Percentiles rank a stretch among this genome's conserved stretches.
phyloP scores from a whole-genome alignment of 2,113 vertebrate species.

The Machaerirhynchus nigripectus region DNA sequence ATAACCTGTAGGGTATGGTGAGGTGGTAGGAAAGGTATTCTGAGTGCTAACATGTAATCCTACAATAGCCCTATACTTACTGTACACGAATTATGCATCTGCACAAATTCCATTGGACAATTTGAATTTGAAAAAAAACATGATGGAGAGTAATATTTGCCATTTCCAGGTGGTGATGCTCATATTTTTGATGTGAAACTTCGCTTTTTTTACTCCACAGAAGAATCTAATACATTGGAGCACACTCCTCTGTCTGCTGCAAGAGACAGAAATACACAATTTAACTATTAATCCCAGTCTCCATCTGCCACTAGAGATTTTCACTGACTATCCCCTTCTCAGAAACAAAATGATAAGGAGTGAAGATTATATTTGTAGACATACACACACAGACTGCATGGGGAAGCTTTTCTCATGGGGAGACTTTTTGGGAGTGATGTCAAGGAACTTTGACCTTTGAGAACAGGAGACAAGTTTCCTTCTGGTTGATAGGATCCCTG shows the following conservation, averaged over 20 bases:
- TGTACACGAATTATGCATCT: background rate
- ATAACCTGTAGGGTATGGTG: background rate
- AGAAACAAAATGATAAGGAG: background rate
- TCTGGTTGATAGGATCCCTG: background rate
- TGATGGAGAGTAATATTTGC: background rate
- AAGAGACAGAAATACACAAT: background rate
- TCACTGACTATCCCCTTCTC: background rate
- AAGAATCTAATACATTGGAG: background rate
- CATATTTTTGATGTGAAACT: background rate
- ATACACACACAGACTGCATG: background rate
- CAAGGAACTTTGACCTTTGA: background rate
- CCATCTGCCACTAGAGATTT: background rate
- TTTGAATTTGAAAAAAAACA: background rate
- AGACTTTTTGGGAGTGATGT: background rate
- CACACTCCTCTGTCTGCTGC: background rate
- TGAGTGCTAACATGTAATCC: background rate
- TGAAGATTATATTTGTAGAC: background rate
- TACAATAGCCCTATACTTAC: background rate
- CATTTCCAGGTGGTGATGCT: background rate
- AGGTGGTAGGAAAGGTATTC: background rate
- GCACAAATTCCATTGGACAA: background rate
- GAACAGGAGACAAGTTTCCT: background rate
- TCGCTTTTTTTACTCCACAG: background rate
- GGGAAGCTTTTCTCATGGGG: background rate
- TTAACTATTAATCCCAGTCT: background rate